Percentiles rank a stretch among this genome's conserved stretches.
phyloP scores from a whole-genome alignment of 2,888 invertebrate species.

The Tuberolachnus salignus region DNA sequence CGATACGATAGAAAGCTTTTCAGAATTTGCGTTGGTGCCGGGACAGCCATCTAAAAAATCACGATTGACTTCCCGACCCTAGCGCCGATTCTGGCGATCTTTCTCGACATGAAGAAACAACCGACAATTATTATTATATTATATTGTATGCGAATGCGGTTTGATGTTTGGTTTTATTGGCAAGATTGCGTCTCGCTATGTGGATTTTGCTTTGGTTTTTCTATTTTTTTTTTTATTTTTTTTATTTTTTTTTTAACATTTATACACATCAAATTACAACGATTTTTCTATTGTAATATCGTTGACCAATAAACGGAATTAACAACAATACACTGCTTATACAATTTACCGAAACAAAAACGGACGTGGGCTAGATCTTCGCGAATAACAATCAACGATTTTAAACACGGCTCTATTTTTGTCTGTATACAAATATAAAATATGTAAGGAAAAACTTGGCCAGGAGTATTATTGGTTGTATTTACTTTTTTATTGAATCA shows the following conservation, averaged over 20 bases:
- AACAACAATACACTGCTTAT: no score
- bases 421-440: no score
- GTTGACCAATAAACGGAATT: neutral
- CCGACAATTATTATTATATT: no score
- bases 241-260: neutral
- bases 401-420: no score
- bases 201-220: constrained; percentile 49
- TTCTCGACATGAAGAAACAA: neutral
- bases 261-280: neutral
- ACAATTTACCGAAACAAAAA: no score
- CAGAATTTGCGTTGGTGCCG: constrained; percentile 30
- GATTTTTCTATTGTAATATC: neutral
- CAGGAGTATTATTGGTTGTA: no score
- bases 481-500: no score
- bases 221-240: neutral
- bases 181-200: constrained; percentile 26
- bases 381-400: no score
- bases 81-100: neutral
- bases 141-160: constrained; percentile 34
- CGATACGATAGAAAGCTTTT: neutral
- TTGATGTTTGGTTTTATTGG: constrained; percentile 39
- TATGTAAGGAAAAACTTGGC: no score
- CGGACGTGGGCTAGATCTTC: no score
- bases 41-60: constrained; percentile 30
- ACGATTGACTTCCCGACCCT: constrained; percentile 50